These are phyloP conservation scores for Telmatochromis bifrenatus DNA, from an alignment of 2,113 vertebrate genomes.

Conservation along the genomic window DNA sequence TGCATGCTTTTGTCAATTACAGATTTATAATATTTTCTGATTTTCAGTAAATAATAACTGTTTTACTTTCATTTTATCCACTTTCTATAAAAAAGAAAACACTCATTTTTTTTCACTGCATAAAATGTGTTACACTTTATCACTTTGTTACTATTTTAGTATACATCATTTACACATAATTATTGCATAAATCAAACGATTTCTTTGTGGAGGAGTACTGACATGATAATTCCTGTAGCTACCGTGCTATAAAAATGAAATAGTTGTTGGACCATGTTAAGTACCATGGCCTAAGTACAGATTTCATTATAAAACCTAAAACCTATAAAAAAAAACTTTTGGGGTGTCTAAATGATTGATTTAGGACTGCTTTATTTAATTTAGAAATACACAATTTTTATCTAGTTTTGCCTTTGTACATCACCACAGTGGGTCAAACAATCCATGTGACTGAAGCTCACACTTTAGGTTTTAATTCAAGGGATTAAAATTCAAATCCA, in stretches of 20 bases:
- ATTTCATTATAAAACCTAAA: neutral
- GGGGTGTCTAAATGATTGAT: neutral
- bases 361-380: neutral
- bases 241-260: neutral
- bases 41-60: neutral
- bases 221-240: neutral
- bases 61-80: neutral
- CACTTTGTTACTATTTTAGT: neutral
- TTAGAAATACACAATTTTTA: neutral
- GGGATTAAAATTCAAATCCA: neutral
- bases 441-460: neutral
- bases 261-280: neutral
- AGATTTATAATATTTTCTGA: accelerated
- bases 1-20: accelerated
- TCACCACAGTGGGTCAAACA: neutral
- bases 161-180: neutral
- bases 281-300: neutral
- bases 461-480: neutral
- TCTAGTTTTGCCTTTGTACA: neutral
- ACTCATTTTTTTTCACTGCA: neutral
- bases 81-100: neutral
- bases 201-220: neutral
- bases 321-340: neutral
- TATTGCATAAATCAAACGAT: accelerated
- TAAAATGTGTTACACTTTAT: neutral